Base-by-base conservation (phyloP, 2,797 vertebrate species). In the Melanogrammus aeglefinus region DNA sequence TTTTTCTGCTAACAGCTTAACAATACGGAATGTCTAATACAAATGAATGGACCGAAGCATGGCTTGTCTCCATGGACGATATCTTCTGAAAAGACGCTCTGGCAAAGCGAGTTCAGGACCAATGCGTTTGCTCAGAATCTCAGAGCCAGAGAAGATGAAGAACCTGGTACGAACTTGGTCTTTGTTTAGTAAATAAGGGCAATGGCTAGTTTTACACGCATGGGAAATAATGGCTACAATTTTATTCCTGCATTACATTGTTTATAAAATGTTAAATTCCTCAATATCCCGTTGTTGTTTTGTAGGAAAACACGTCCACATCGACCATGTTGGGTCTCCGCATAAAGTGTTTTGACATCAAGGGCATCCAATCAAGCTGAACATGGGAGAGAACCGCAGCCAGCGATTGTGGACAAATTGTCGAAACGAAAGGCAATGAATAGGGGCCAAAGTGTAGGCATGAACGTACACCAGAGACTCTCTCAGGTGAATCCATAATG, bases 21-120 rank as follows among this genome's bases (percentile, higher is more conserved):
- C 39, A 41, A 41, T 41, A 41, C 8, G 13, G 39, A 2, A 41
- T 41, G 3, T 41, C 12, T 41, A 41, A 41, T 41, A 36, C 35
- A 6, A 0, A 36, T 36, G 31, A 33, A 33, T 33, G 2, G 31
- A 33, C 31, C 31, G 0, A 33, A n/a, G 5, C 1, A 69, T 10
- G 9, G 66, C 80, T 83, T 81, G 80, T 78, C 85, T 85, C 90
- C 89, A 93, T 92, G 90, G 91, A n/a, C 84, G 91, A 93, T 92
- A 88, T 73, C 84, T 83, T 82, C 77, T 77, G 75, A 89, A 81
- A 86, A 86, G 84, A 84, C 86, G 76, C 12, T 66, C 75, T 47
- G 77, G 77, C 75, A 47, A 76, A 80, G 83, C 79, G 10, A 75
- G 81, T 89, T 87, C 87, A 87, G 86, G 1, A 73, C n/a, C 33